Base-by-base conservation (phyloP, 2,113 vertebrate genomes). In the Pedetes capensis region DNA sequence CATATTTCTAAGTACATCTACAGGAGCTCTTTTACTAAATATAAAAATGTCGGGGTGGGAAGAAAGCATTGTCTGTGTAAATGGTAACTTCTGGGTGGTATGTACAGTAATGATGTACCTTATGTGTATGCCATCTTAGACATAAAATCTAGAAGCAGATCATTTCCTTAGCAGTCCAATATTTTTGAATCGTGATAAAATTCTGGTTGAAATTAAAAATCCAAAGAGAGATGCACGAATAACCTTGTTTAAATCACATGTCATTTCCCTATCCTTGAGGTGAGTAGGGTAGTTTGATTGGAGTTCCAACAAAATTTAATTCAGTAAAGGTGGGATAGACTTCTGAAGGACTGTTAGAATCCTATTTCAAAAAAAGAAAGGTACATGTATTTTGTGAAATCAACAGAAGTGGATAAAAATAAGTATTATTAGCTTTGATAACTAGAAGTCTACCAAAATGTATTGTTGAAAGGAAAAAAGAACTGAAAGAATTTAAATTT, bases 11-110 rank as follows among this genome's bases (percentile, higher is more conserved):
- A 53, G 17, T 68, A 74, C 5, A 74, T 49, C 44, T 75, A 76
- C 81, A 69, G 37, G 44, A 68, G 12, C 10, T 89, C 17, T 12
- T 84, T 37, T 39, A 63, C 20, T 49, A 93, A 81, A 44, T 55
- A 39, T 68, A 27, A 66, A 88, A 82, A 55, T 6, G 29, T 47
- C 4, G 53, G 80, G 59, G 12, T 83, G 17, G n/a, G 29, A 88
- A n/a, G 81, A 96, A 97, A 97, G 81, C 71, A 92, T 47, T 82
- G 44, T n/a, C 6, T 44, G 18, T 42, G 25, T 80, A 66, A 68
- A 18, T 57, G 29, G 8, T 80, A 55, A 44, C 10, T 63, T 49
- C 22, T 76, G 66, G 57, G 14, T n/a, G 39, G 8, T 29, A 25
- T 5, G 6, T 17, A n/a, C 1, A 44, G 11, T 82, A 78, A 23